These are phyloP conservation scores for Xestobium rufovillosum DNA, from an alignment of 2,888 invertebrate genomes.

Conservation along the genomic window DNA sequence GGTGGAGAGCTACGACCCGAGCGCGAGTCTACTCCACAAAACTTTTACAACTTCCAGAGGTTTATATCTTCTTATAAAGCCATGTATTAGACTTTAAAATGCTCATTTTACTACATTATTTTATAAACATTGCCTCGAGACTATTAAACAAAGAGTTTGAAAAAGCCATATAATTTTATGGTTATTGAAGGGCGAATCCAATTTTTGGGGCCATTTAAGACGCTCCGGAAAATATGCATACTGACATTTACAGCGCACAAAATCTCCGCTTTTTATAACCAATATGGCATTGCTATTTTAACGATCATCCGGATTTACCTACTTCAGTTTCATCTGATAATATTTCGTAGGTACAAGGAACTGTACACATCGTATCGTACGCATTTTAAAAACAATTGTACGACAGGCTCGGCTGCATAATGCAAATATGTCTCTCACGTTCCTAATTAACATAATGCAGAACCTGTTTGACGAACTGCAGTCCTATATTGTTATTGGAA, in stretches of 20 bases:
- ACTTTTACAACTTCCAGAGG: slow-evolving; percentile 41
- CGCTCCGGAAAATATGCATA: slow-evolving; percentile 38
- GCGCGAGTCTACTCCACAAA: slow-evolving; percentile 7
- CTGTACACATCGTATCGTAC: too few species aligned
- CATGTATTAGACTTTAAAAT: slow-evolving; percentile 43
- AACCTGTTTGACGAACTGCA: too few species aligned
- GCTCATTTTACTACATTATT: slow-evolving; percentile 44
- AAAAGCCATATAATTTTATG: slow-evolving; percentile 44
- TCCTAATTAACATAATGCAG: too few species aligned
- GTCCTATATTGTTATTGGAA: too few species aligned
- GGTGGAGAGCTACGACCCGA: slow-evolving; percentile 11
- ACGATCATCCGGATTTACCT: too few species aligned
- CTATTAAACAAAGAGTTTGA: slow-evolving; percentile 44
- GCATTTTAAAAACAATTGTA: too few species aligned
- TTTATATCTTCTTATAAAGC: slow-evolving; percentile 42
- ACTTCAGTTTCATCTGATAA: too few species aligned
- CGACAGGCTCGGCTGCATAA: too few species aligned
- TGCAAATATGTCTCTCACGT: too few species aligned
- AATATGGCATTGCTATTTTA: slow-evolving; percentile 36
- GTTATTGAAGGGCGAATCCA: slow-evolving; percentile 45
- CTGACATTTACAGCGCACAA: slow-evolving; percentile 39
- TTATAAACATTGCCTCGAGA: slow-evolving; percentile 43
- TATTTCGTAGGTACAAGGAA: too few species aligned
- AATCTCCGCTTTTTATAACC: slow-evolving; percentile 39
- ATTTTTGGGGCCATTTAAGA: slow-evolving; percentile 45